Percentiles rank a stretch among this genome's conserved stretches.
These are phyloP conservation scores for Eledona agricola DNA, from an alignment of 2,888 invertebrate species.

Conservation along the genomic window DNA sequence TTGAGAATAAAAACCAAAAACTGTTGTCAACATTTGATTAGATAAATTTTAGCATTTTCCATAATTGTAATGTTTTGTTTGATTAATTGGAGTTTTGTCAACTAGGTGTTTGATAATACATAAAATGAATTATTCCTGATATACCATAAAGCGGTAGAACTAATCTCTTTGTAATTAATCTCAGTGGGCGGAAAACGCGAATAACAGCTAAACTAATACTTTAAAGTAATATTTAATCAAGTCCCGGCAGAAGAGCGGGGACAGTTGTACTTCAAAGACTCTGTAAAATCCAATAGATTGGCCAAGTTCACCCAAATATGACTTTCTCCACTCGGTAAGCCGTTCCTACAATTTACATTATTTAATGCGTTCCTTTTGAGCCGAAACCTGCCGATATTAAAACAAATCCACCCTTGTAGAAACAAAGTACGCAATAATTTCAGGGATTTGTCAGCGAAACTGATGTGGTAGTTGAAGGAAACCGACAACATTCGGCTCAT, in stretches of 20 bases:
- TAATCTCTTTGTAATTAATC: conserved; percentile 14
- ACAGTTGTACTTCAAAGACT: not conserved
- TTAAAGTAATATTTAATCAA: conserved; percentile 9
- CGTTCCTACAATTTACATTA: conserved; percentile 2
- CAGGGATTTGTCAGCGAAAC: not conserved
- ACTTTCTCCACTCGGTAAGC: not conserved
- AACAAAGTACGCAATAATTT: conserved; percentile 15
- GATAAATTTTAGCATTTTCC: no score
- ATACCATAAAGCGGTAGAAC: no score
- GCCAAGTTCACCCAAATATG: not conserved
- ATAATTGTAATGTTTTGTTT: no score
- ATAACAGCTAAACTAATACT: conserved; percentile 2
- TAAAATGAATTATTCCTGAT: no score
- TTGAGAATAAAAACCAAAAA: no score
- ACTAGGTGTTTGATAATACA: no score
- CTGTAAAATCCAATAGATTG: not conserved
- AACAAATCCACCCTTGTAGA: conserved; percentile 10
- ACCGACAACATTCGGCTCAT: conserved; percentile 14
- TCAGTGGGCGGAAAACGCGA: not conserved
- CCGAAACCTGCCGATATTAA: conserved; percentile 10
- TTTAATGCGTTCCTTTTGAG: conserved; percentile 15
- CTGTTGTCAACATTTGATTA: no score
- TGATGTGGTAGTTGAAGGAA: conserved; percentile 9
- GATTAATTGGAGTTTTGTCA: no score
- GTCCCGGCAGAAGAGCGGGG: not conserved